These are phyloP conservation scores for Neocrepidodera transversa DNA, from an alignment of 2,888 invertebrate genomes.

Conservation along the genomic window DNA sequence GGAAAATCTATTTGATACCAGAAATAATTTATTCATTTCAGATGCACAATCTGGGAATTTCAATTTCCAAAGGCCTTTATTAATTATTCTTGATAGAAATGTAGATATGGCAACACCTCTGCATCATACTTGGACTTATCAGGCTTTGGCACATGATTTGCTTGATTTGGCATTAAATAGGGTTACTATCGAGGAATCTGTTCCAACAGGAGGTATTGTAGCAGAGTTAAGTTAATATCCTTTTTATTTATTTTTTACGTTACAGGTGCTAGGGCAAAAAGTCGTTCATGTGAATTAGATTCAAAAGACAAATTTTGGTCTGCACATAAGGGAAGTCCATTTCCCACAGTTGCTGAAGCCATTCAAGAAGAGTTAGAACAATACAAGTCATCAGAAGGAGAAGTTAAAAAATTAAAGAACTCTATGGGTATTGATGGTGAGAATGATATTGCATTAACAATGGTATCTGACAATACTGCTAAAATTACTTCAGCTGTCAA, in stretches of 20 bases:
- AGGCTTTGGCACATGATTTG: constrained; percentile 96
- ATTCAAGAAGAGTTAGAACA: constrained; percentile 98
- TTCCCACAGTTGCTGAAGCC: constrained; percentile 95
- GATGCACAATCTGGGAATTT: constrained; percentile 79
- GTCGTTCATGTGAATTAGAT: constrained; percentile 89
- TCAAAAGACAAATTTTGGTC: constrained; percentile 91
- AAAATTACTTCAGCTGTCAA: constrained; percentile 94
- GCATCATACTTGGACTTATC: constrained; percentile 99
- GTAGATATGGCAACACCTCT: constrained; percentile 97
- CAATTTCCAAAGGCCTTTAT: constrained; percentile 91
- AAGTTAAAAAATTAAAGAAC: constrained; percentile 92
- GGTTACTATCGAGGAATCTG: constrained; percentile 57
- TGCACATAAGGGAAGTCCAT: constrained; percentile 91
- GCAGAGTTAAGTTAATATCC: no score
- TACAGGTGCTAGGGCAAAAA: constrained; percentile 75
- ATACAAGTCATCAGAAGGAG: constrained; percentile 89
- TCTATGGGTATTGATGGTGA: constrained; percentile 95
- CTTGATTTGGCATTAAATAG: constrained; percentile 90
- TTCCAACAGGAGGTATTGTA: constrained; percentile 50
- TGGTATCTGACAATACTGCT: constrained; percentile 93
- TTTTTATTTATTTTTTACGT: neutral
- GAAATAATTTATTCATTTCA: constrained; percentile 93
- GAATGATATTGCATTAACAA: constrained; percentile 81
- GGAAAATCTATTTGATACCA: constrained; percentile 95
- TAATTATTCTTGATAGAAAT: constrained; percentile 92